phyloP scores from a whole-genome alignment of 2,113 vertebrate species.

The Ginglymostoma cirratum region DNA sequence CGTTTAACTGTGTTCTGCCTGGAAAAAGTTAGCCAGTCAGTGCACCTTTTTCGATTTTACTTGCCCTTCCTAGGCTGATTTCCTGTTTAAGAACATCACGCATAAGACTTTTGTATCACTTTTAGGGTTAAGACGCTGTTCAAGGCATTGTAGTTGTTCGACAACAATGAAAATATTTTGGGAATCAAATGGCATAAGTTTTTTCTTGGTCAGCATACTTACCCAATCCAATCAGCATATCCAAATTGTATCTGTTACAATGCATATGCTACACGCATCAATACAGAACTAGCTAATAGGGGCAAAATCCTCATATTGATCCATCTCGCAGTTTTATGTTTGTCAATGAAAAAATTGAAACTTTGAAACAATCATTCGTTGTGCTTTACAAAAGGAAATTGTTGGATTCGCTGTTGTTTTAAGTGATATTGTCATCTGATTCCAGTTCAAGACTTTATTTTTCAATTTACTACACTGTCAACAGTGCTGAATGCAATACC shows the following conservation, averaged over 20 bases:
- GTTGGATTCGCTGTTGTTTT: neutral
- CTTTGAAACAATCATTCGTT: too few species aligned
- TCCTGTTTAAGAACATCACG: neutral
- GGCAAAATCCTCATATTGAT: neutral
- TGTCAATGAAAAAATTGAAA: neutral
- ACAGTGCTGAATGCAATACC: neutral
- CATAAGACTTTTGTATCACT: neutral
- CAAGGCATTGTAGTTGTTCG: neutral
- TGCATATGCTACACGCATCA: neutral
- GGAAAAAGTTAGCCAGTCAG: neutral
- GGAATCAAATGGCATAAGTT: neutral
- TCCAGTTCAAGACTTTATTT: neutral
- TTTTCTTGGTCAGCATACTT: neutral
- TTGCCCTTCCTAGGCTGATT: neutral
- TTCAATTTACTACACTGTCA: neutral
- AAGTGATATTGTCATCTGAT: neutral
- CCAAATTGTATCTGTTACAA: neutral
- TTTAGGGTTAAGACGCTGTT: neutral
- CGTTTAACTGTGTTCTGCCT: conserved; percentile 9
- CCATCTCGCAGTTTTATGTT: neutral
- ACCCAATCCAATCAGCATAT: neutral
- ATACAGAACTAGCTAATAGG: too few species aligned
- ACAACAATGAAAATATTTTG: neutral
- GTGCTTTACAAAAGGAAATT: neutral
- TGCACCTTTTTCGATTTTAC: neutral